Evolutionary conservation across 2,797 vertebrate species (phyloP).

Genomic region (Anabas testudineus): DNA sequence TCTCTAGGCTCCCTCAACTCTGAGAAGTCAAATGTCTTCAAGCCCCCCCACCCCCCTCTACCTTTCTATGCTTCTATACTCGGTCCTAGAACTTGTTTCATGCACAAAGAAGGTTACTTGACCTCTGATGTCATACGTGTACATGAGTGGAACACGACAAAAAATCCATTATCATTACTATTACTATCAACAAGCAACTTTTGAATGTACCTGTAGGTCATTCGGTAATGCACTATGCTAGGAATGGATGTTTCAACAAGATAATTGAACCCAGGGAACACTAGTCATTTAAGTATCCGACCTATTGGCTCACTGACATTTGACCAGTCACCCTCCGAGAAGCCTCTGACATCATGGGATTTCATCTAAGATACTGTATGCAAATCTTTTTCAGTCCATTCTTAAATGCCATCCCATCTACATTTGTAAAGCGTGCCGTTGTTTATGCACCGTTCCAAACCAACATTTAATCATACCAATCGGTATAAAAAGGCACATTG

Average conservation of each 20-base stretch:
- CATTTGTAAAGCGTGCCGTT: conserved; percentile 88
- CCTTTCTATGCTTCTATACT: conserved; percentile 58
- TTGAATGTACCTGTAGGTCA: conserved; percentile 70
- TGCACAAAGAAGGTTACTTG: conserved; percentile 74
- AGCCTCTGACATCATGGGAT: conserved; percentile 85
- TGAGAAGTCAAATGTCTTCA: conserved; percentile 73
- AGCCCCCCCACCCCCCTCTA: conserved; percentile 22
- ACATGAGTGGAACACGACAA: conserved; percentile 73
- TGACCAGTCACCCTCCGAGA: conserved; percentile 90
- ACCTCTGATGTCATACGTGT: conserved; percentile 74
- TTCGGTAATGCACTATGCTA: conserved; percentile 75
- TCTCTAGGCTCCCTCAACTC: conserved; percentile 62
- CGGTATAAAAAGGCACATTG: conserved; percentile 99
- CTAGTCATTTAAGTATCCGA: conserved; percentile 61
- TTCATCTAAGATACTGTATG: conserved; percentile 87
- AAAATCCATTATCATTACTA: conserved; percentile 73
- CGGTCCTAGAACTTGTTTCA: conserved; percentile 73
- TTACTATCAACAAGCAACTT: conserved; percentile 77
- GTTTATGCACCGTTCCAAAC: conserved; percentile 88
- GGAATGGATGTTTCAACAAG: conserved; percentile 72
- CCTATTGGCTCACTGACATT: conserved; percentile 76
- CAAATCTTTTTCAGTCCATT: conserved; percentile 81
- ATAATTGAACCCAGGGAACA: conserved; percentile 64
- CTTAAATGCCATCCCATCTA: conserved; percentile 84
- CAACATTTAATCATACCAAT: conserved; percentile 92